Evolutionary conservation across 2,888 invertebrate genomes (phyloP).

Genomic region (Cremastinae sp.): DNA sequence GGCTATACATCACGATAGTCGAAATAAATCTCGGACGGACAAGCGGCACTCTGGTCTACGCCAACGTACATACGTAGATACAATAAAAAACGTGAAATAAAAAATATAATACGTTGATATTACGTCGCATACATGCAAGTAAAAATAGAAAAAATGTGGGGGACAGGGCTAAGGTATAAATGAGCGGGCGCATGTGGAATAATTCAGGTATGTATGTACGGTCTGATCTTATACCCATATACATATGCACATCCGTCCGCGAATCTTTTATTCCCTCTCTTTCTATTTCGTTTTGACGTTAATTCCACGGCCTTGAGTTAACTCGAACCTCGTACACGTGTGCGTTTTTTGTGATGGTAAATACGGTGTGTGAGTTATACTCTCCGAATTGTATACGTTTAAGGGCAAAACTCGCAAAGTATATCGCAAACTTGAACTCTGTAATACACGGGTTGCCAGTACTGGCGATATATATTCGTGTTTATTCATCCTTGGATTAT

Average conservation of each 20-base stretch:
- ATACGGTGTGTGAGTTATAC: background rate
- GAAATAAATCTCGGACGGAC: conserved; percentile 78
- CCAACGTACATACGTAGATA: background rate
- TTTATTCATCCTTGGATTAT: conserved; percentile 31
- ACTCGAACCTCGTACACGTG: conserved; percentile 19
- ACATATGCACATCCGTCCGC: background rate
- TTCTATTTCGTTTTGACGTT: conserved; percentile 41
- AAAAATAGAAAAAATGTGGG: conserved; percentile 1
- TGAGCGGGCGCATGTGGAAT: conserved; percentile 45
- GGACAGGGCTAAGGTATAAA: too few relatives aligned
- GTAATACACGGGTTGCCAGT: too few relatives aligned
- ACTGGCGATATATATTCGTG: too few relatives aligned
- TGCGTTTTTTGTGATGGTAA: background rate
- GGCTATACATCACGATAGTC: conserved; percentile 78
- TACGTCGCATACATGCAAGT: background rate
- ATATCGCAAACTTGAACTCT: too few relatives aligned
- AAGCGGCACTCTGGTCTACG: conserved; percentile 71
- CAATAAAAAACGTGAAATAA: background rate
- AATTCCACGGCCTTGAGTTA: conserved; percentile 57
- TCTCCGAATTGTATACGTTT: conserved; percentile 4
- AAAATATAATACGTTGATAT: background rate
- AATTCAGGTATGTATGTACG: conserved; percentile 55
- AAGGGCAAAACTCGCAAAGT: conserved; percentile 34
- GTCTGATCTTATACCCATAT: too few relatives aligned
- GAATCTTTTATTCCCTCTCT: background rate